phyloP scores from a whole-genome alignment of 2,888 invertebrate genomes.

The Melolontha melolontha region DNA sequence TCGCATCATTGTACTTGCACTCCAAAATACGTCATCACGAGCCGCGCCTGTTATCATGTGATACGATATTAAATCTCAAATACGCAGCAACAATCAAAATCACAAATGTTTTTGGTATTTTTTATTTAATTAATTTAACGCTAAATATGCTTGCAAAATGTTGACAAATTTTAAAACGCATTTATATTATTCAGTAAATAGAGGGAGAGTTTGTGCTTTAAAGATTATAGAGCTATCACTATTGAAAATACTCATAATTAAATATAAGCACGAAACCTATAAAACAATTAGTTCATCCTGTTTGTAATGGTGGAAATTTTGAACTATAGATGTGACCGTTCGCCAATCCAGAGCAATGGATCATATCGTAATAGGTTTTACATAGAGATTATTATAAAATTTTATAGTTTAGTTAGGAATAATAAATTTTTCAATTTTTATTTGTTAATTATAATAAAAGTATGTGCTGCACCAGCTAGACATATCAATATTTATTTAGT shows the following conservation, averaged over 20 bases:
- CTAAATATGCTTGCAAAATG: no score
- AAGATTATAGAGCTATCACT: no score
- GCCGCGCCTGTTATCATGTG: no score
- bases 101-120: no score
- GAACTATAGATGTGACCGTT: conserved; percentile 15
- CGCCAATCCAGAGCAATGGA: background rate
- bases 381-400: conserved; percentile 46
- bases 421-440: conserved; percentile 48
- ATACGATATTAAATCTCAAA: no score
- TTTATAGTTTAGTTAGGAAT: conserved; percentile 53
- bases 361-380: conserved; percentile 41
- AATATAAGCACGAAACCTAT: background rate
- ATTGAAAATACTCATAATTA: background rate
- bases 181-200: no score
- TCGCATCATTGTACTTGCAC: no score
- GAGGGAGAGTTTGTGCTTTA: no score
- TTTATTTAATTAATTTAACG: no score
- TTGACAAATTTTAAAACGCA: no score
- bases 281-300: background rate
- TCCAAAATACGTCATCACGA: no score
- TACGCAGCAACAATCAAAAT: no score
- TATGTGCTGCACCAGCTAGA: conserved; percentile 51
- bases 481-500: conserved; percentile 48
- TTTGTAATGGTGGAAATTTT: conserved; percentile 33
- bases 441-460: conserved; percentile 45